Conservation (phyloP, 2,888 invertebrate genomes). For the Drosophila peninsularis region DNA sequence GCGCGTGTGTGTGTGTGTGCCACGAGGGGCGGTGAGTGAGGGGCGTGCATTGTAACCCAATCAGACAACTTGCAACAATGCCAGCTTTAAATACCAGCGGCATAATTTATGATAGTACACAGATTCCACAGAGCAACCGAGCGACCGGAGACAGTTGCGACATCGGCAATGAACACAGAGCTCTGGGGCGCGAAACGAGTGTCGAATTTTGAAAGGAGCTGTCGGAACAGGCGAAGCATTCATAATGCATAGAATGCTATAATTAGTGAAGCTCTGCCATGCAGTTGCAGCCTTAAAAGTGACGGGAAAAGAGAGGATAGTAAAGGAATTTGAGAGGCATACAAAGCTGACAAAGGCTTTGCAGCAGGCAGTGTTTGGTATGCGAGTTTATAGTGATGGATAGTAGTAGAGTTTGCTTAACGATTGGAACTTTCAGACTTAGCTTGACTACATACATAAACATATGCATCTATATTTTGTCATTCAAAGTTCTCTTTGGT, state of each 20-base stretch:
- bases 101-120: conserved; percentile 67
- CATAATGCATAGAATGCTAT: neutral
- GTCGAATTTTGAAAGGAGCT: conserved; percentile 26
- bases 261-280: neutral
- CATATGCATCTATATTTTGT: too few relatives aligned
- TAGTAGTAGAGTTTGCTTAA: too few relatives aligned
- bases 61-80: conserved; percentile 49
- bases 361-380: too few relatives aligned
- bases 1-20: conserved; percentile 11
- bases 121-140: conserved; percentile 35
- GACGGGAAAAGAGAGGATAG: too few relatives aligned
- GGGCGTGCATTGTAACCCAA: neutral
- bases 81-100: conserved; percentile 63
- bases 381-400: too few relatives aligned
- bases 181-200: conserved; percentile 17
- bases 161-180: conserved; percentile 59
- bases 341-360: too few relatives aligned
- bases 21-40: neutral
- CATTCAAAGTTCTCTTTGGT: too few relatives aligned
- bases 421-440: too few relatives aligned
- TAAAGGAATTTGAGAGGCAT: too few relatives aligned
- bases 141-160: conserved; percentile 67
- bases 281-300: neutral
- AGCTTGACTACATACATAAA: too few relatives aligned
- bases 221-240: conserved; percentile 9